These are phyloP conservation scores for Myxocyprinus asiaticus DNA, from an alignment of 2,113 vertebrate species.

Conservation along the genomic window DNA sequence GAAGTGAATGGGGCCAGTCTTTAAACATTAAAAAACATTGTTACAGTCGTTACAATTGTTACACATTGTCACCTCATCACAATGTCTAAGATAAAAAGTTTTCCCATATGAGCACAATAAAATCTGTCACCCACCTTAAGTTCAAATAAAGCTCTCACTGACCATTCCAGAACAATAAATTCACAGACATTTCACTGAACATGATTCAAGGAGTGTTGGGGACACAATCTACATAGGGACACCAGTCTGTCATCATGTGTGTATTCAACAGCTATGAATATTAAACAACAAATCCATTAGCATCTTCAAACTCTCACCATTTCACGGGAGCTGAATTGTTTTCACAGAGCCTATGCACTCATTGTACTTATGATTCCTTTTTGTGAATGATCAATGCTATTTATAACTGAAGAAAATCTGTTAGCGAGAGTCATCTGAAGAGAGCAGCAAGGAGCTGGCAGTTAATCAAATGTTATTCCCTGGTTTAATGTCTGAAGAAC, in stretches of 20 bases:
- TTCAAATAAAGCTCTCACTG: neutral
- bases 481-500: constrained; percentile 38
- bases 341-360: constrained; percentile 23
- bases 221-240: neutral
- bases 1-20: no score
- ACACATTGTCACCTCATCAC: no score
- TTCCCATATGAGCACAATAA: no score
- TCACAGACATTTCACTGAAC: neutral
- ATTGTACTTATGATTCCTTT: constrained; percentile 34
- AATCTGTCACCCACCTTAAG: neutral
- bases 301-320: neutral
- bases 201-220: neutral
- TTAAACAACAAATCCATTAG: neutral
- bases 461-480: constrained; percentile 34
- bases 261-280: neutral
- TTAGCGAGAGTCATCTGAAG: neutral
- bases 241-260: neutral
- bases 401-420: constrained; percentile 27
- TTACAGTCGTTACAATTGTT: no score
- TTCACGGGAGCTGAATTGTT: neutral
- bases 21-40: no score
- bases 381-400: constrained; percentile 35
- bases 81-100: no score
- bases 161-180: constrained; percentile 1
- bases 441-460: neutral